These are phyloP conservation scores for Lasioglossum calceatum DNA, from an alignment of 2,888 invertebrate species.

Conservation along the genomic window DNA sequence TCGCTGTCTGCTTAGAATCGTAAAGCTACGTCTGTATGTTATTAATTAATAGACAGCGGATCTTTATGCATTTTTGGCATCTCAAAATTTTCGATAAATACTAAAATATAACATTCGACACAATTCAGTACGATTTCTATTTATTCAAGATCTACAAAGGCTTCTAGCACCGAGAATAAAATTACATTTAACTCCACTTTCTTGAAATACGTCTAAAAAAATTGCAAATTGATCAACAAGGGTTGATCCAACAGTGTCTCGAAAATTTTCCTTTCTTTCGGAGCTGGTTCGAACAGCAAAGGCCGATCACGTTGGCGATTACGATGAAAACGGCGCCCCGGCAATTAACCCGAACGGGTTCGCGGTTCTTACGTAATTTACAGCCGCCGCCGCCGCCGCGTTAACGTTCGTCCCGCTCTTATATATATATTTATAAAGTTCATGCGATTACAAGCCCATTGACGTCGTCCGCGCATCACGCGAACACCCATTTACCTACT, in stretches of 20 bases:
- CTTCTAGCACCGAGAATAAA: no score
- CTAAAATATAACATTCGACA: no score
- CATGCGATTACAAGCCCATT: conserved; percentile 68
- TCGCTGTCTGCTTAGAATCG: no score
- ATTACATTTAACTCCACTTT: no score
- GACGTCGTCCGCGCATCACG: conserved; percentile 64
- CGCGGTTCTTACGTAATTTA: conserved; percentile 64
- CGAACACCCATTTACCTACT: conserved; percentile 70
- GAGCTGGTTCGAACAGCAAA: not conserved
- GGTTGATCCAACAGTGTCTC: not conserved
- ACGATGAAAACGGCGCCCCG: conserved; percentile 34
- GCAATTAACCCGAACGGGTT: conserved; percentile 60
- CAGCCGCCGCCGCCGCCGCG: conserved; percentile 24
- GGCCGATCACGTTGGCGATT: conserved; percentile 28
- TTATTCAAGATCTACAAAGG: no score
- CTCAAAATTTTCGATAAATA: no score
- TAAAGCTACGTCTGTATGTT: not conserved
- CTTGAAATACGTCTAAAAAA: no score
- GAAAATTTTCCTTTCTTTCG: not conserved
- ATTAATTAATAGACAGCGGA: not conserved
- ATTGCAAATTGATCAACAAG: not conserved
- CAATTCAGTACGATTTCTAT: no score
- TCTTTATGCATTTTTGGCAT: no score
- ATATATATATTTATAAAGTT: conserved; percentile 62
- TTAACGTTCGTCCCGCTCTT: conserved; percentile 30